A percentile compares a stretch with the other conserved stretches of the same genome.
Conservation (phyloP, 2,797 vertebrate species). For the Siniperca obscura region DNA sequence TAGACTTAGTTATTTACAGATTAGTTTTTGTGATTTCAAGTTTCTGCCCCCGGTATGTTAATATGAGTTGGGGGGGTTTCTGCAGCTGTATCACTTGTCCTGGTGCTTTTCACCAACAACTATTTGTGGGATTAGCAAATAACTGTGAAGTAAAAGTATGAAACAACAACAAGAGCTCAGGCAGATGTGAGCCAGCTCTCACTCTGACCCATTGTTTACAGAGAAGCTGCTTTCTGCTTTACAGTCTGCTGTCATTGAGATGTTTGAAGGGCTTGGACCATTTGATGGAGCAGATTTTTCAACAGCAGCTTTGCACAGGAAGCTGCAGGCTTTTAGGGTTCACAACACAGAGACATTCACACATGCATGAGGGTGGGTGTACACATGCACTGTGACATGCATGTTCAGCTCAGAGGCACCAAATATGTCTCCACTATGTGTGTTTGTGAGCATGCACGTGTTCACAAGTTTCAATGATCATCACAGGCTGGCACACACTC, state of each 20-base stretch:
- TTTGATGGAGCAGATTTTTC: constrained; percentile 59
- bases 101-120: background rate
- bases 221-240: constrained; percentile 3
- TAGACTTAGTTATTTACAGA: background rate
- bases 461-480: background rate
- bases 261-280: constrained; percentile 23
- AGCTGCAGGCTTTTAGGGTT: constrained; percentile 18
- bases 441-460: background rate
- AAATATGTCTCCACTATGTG: background rate
- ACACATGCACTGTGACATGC: background rate
- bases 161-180: background rate
- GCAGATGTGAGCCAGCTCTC: constrained; percentile 19
- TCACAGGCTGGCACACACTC: background rate
- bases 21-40: background rate
- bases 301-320: constrained; percentile 49
- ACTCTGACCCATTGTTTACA: background rate
- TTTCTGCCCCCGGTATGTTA: background rate
- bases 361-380: too few relatives aligned
- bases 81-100: constrained; percentile 14
- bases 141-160: constrained; percentile 34
- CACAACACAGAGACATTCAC: constrained; percentile 12
- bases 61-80: background rate
- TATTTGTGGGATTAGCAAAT: constrained; percentile 28
- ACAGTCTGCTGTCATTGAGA: constrained; percentile 22
- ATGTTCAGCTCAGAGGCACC: background rate